A percentile compares a stretch with the other conserved stretches of the same genome.
These are phyloP conservation scores for Drosophila monieri DNA, from an alignment of 2,888 invertebrate genomes.

Conservation along the genomic window DNA sequence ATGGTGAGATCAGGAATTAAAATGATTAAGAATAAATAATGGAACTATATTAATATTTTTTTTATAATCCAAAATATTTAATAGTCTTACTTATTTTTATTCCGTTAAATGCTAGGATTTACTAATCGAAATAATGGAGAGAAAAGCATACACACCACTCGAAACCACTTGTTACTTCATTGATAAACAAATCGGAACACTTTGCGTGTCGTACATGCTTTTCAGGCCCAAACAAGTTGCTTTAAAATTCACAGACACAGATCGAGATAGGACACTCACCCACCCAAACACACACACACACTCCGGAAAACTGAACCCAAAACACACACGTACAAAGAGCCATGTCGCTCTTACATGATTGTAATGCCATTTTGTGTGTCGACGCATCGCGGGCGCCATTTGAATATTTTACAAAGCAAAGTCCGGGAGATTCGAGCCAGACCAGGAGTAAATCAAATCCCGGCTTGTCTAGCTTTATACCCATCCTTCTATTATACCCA, in stretches of 20 bases:
- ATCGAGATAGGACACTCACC: slow-evolving; percentile 15
- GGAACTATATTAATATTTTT: no score
- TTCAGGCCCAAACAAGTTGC: slow-evolving; percentile 40
- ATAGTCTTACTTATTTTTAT: not conserved
- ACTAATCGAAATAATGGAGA: slow-evolving; percentile 6
- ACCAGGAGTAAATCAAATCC: slow-evolving; percentile 50
- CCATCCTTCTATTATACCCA: not conserved
- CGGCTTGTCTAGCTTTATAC: slow-evolving; percentile 52
- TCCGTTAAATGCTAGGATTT: not conserved
- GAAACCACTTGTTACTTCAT: slow-evolving; percentile 28
- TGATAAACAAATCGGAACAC: slow-evolving; percentile 40
- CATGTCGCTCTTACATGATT: slow-evolving; percentile 71
- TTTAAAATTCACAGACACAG: slow-evolving; percentile 61
- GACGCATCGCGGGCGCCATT: slow-evolving; percentile 62
- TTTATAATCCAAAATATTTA: not conserved
- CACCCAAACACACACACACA: slow-evolving; percentile 1
- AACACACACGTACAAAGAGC: slow-evolving; percentile 4
- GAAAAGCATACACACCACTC: not conserved
- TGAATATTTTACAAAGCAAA: slow-evolving; percentile 69
- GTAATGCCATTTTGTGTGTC: slow-evolving; percentile 72
- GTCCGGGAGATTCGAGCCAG: slow-evolving; percentile 28
- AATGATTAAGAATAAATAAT: no score
- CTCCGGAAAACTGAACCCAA: not conserved
- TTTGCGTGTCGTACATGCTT: slow-evolving; percentile 61
- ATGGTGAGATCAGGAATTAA: not conserved